Conservation (phyloP, 92 coral and sea anemone species). For the Muricea muricata region DNA sequence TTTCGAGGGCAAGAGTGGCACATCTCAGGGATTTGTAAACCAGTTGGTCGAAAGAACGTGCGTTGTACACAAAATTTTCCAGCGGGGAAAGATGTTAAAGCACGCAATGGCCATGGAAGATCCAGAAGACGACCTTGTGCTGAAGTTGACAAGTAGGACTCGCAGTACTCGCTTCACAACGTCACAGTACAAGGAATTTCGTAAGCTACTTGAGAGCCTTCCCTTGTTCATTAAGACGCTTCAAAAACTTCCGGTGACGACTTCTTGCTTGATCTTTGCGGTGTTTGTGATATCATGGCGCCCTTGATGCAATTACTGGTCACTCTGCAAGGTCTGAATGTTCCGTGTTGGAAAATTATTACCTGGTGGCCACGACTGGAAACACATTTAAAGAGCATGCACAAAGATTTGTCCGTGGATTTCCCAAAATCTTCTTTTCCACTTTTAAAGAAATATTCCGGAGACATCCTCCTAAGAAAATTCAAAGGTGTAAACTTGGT, state of each 20-base stretch:
- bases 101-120: constrained; percentile 21
- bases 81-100: constrained; percentile 21
- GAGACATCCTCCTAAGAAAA: not conserved
- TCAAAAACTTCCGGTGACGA: not conserved
- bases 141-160: constrained; percentile 3
- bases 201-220: too few relatives aligned
- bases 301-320: not conserved
- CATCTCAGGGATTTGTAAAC: not conserved
- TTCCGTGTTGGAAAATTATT: not conserved
- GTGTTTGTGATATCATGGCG: not conserved
- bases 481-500: not conserved
- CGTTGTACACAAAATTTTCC: constrained; percentile 16
- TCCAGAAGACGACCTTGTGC: not conserved
- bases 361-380: not conserved
- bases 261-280: not conserved
- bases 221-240: constrained; percentile 13
- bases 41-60: constrained; percentile 25
- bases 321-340: not conserved
- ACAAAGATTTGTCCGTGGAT: too few relatives aligned
- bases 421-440: not conserved
- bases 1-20: constrained; percentile 20
- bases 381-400: not conserved
- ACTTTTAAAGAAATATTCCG: not conserved
- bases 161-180: constrained; percentile 25
- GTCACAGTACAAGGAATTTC: constrained; percentile 28